Evolutionary conservation across 2,888 invertebrate genomes (phyloP), one percentile per base, ranked within the genome.

Genomic region (Euzetes globulus): DNA sequence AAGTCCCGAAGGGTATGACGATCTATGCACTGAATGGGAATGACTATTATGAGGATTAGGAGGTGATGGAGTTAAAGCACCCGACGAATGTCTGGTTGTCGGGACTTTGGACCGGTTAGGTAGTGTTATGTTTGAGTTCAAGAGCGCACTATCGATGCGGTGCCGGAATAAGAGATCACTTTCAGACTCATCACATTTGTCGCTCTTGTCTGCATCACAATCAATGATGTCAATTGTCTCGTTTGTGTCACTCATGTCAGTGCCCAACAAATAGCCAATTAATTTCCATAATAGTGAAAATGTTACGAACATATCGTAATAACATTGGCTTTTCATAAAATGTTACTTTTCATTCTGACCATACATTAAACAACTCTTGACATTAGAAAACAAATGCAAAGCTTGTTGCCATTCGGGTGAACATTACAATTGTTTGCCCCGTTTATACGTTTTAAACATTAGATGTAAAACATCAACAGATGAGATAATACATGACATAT

Each of bases 81-180:
- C 73, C 15, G 73, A 73, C 1, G 73, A 73, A 45, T 63, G 47
- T 71, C 55, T 37, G 19, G 72, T 63, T 33, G 68, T 68, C 13
- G 68, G 68, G 7, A 68, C 1, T 22, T n/a, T 22, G 0, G 37
- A 13, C 19, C 68, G 68, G n/a, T 9, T 33, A 1, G 37, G 68
- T 29, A 60, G 17, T 22, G 22, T 1, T 13, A 68, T 68, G 2
- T 37, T 33, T 13, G 63, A 22, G 22, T 68, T 41, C 17, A 68
- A 11, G 13, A 68, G 13, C 1, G 17, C 63, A 63, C 37, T 37
- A 15, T 63, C 63, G 25, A 63, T 63, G 17, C 63, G 33, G 19
- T 33, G 29, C 63, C 63, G 15, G 17, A 33, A 27, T 63, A 63
- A 5, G 13, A 68, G 13, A 22, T 68, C 68, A 13, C 45, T 41